Evolutionary conservation across 2,888 invertebrate genomes (phyloP).

Genomic region (Campoplex nolae): DNA sequence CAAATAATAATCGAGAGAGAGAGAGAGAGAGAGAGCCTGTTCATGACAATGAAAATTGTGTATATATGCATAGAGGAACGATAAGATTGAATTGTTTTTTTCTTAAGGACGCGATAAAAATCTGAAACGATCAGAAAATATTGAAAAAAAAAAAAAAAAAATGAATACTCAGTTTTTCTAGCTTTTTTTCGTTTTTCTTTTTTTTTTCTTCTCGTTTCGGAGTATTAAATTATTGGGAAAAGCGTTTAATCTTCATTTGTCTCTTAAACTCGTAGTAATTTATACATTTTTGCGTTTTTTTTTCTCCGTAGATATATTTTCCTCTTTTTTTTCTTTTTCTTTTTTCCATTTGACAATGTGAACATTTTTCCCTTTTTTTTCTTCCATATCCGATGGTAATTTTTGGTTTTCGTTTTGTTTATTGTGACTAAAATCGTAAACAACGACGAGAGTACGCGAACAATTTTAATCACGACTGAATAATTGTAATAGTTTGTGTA

Average conservation of each 20-base stretch:
- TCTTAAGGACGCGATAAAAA: neutral
- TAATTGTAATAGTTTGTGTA: slow-evolving; percentile 19
- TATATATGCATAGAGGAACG: slow-evolving; percentile 18
- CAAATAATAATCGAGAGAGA: neutral
- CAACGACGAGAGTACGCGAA: slow-evolving; percentile 18
- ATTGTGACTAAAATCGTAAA: slow-evolving; percentile 17
- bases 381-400: neutral
- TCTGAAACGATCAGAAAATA: neutral
- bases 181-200: neutral
- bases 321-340: neutral
- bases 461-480: slow-evolving; percentile 22
- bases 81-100: neutral
- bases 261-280: neutral
- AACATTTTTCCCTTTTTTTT: neutral
- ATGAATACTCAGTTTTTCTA: neutral
- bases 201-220: neutral
- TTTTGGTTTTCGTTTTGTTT: neutral
- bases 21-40: slow-evolving; percentile 11
- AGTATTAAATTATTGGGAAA: neutral
- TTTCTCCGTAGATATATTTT: neutral
- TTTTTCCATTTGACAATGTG: neutral
- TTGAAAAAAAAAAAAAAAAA: neutral
- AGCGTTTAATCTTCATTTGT: neutral
- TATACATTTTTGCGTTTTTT: neutral
- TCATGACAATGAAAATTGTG: slow-evolving; percentile 55